Conservation (phyloP, 2,888 invertebrate species). For the Tanypteryx hageni region DNA sequence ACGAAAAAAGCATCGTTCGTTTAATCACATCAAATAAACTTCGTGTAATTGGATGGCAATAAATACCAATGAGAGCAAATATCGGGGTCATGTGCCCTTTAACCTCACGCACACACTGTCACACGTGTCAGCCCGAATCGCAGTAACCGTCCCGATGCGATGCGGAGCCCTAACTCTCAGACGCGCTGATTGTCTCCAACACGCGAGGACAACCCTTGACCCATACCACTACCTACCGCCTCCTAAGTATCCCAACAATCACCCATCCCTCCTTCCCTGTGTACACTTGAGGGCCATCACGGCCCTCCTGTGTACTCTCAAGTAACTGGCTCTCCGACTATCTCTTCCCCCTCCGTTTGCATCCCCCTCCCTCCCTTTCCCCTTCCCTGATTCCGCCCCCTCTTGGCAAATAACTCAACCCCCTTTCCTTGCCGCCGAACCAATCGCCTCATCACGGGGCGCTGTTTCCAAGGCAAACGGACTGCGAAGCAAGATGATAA, state of each 20-base stretch:
- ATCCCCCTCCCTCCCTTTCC: neutral
- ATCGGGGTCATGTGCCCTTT: neutral
- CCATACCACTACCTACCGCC: neutral
- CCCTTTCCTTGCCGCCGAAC: slow-evolving; percentile 5
- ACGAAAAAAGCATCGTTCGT: neutral
- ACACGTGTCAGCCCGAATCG: neutral
- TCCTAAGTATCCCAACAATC: slow-evolving; percentile 39
- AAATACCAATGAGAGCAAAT: neutral
- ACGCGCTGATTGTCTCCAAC: slow-evolving; percentile 38
- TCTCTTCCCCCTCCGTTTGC: neutral
- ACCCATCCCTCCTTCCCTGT: slow-evolving; percentile 36
- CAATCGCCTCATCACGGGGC: neutral
- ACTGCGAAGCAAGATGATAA: too few relatives aligned
- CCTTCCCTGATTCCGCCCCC: neutral
- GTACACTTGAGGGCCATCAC: slow-evolving; percentile 7
- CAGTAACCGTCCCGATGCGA: neutral
- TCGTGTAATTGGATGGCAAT: neutral
- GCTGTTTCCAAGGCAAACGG: neutral
- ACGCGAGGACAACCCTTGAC: slow-evolving; percentile 28
- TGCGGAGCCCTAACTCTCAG: neutral
- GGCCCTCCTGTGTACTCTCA: slow-evolving; percentile 44
- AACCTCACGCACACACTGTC: too few relatives aligned
- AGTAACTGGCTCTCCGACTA: slow-evolving; percentile 17
- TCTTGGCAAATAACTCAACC: neutral
- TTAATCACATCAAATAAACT: neutral